A percentile compares a stretch with the other conserved stretches of the same genome.
These are phyloP conservation scores for Myotis brandtii DNA, from an alignment of 2,113 vertebrate species.

Conservation along the genomic window DNA sequence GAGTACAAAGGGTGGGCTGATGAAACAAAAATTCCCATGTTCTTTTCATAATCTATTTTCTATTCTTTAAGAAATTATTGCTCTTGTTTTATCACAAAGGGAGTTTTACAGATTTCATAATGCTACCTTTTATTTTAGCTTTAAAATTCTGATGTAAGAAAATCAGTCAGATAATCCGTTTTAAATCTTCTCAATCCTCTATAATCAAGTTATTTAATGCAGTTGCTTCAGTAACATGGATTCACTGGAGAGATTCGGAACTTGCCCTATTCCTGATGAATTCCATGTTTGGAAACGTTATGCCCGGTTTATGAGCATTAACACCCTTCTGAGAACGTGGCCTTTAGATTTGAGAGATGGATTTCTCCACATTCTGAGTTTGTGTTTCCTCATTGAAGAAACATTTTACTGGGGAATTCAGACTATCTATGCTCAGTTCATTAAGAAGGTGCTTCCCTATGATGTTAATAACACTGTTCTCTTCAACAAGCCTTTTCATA, in stretches of 20 bases:
- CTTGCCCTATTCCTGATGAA: constrained; percentile 7
- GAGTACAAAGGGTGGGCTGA: background rate
- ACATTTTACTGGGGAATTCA: background rate
- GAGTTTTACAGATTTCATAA: background rate
- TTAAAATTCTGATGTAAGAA: constrained; percentile 21
- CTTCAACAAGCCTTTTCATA: background rate
- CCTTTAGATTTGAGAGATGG: background rate
- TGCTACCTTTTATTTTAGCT: constrained; percentile 22
- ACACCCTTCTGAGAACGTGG: background rate
- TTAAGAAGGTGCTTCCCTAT: background rate
- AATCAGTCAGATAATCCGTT: background rate
- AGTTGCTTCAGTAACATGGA: constrained; percentile 55
- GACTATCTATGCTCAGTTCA: background rate
- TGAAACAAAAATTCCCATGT: background rate
- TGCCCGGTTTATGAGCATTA: background rate
- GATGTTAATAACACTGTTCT: background rate
- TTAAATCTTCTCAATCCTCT: background rate
- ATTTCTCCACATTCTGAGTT: background rate
- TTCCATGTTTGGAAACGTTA: constrained; percentile 14
- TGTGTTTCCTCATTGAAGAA: background rate
- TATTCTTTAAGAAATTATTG: background rate
- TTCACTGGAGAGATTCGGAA: background rate
- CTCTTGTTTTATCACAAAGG: constrained; percentile 1
- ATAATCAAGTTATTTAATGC: constrained; percentile 32
- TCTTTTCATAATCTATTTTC: background rate